Evolutionary conservation across 2,113 vertebrate genomes (phyloP).

Genomic region (Trogon melanurus): DNA sequence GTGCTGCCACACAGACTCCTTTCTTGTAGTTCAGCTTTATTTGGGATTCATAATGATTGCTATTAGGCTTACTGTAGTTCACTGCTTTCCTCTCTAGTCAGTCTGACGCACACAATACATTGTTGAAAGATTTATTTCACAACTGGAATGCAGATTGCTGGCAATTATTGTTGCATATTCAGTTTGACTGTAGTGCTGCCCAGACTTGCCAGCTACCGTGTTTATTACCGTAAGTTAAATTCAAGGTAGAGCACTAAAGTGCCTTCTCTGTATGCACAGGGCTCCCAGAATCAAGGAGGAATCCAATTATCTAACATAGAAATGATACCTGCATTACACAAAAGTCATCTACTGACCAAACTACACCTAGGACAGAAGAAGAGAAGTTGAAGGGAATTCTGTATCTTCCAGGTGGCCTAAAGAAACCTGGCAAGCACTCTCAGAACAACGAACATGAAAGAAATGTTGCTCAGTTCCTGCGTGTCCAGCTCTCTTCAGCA

Average conservation of each 20-base stretch:
- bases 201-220: constrained; percentile 58
- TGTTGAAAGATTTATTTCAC: constrained; percentile 69
- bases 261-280: background rate
- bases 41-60: constrained; percentile 27
- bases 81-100: constrained; percentile 50
- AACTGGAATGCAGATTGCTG: constrained; percentile 63
- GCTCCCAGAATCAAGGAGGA: background rate
- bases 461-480: background rate
- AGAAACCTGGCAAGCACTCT: background rate
- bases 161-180: constrained; percentile 65
- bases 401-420: background rate
- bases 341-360: background rate
- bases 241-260: background rate
- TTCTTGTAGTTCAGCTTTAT: constrained; percentile 23
- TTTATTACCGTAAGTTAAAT: constrained; percentile 49
- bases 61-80: constrained; percentile 31
- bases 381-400: background rate
- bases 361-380: background rate
- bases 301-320: background rate
- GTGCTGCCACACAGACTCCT: background rate
- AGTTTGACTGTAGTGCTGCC: constrained; percentile 55
- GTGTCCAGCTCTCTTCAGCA: background rate
- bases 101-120: constrained; percentile 61
- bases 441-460: background rate
- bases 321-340: background rate